phyloP scores from a whole-genome alignment of 1,140 invertebrate species.

The Ylistrum balloti region DNA sequence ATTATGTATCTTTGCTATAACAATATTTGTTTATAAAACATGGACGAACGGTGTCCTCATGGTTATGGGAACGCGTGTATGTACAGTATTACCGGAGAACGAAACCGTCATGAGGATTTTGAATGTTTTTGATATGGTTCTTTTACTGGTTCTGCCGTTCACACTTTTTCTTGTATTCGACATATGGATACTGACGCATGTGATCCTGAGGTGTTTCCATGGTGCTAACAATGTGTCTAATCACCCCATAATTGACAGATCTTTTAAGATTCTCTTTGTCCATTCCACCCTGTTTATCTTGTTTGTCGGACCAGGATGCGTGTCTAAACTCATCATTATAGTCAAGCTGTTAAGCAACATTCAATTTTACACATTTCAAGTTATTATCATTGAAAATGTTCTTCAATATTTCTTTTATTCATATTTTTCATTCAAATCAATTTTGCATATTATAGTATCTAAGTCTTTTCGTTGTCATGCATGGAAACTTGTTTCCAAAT shows the following conservation, averaged over 20 bases:
- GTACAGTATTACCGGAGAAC: constrained; percentile 71
- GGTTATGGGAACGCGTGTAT: constrained; percentile 52
- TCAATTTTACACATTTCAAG: constrained; percentile 53
- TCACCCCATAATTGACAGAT: constrained; percentile 52
- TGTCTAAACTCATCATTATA: constrained; percentile 64
- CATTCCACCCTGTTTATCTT: constrained; percentile 68
- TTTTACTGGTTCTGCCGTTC: constrained; percentile 66
- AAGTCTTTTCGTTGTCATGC: constrained; percentile 46
- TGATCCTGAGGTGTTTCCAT: constrained; percentile 44
- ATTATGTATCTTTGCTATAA: constrained; percentile 68
- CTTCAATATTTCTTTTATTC: constrained; percentile 71
- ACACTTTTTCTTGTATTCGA: constrained; percentile 66
- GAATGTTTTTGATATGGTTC: constrained; percentile 69
- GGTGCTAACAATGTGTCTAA: constrained; percentile 45
- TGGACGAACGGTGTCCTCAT: constrained; percentile 69
- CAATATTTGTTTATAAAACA: constrained; percentile 73
- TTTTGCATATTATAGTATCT: constrained; percentile 64
- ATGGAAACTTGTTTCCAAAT: constrained; percentile 8
- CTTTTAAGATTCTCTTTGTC: constrained; percentile 65
- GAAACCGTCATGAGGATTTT: constrained; percentile 68
- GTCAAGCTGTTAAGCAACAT: constrained; percentile 49
- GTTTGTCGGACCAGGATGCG: constrained; percentile 67
- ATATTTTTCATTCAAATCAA: constrained; percentile 68
- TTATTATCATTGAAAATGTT: constrained; percentile 65
- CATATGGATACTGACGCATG: constrained; percentile 51